Percentiles rank a stretch among this genome's conserved stretches.
Conservation (phyloP, 2,113 vertebrate genomes). For the Megatriorchis doriae region DNA sequence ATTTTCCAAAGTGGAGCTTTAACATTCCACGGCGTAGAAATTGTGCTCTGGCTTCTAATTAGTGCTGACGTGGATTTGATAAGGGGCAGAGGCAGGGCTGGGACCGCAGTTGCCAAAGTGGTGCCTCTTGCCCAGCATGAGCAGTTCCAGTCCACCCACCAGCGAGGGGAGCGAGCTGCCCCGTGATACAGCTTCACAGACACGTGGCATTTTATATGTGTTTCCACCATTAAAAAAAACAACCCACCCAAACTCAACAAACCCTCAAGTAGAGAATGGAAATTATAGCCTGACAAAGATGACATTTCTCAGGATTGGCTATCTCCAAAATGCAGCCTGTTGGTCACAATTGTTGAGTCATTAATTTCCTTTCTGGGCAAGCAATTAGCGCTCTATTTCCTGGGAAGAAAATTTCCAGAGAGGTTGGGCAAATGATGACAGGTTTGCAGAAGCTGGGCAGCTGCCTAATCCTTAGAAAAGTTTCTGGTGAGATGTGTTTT, state of each 20-base stretch:
- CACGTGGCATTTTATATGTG: neutral
- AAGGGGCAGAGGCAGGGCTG: neutral
- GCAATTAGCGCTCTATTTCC: neutral
- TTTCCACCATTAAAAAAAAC: neutral
- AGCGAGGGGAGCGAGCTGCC: neutral
- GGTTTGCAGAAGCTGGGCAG: neutral
- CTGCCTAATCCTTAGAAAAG: neutral
- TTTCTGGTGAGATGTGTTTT: neutral
- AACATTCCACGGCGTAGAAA: neutral
- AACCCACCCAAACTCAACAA: neutral
- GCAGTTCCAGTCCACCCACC: neutral
- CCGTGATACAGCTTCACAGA: neutral
- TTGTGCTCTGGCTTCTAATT: neutral
- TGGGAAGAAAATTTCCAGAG: neutral
- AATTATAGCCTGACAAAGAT: neutral
- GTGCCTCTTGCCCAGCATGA: neutral
- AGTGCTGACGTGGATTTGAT: neutral
- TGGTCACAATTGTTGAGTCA: neutral
- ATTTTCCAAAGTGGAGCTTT: neutral
- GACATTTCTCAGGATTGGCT: neutral
- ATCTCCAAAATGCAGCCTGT: neutral
- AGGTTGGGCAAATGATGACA: neutral
- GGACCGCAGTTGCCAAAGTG: neutral
- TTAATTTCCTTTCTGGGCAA: conserved; percentile 19
- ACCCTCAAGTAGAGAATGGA: neutral